These are phyloP conservation scores for Ips typographus DNA, from an alignment of 1,140 invertebrate genomes.

Conservation along the genomic window DNA sequence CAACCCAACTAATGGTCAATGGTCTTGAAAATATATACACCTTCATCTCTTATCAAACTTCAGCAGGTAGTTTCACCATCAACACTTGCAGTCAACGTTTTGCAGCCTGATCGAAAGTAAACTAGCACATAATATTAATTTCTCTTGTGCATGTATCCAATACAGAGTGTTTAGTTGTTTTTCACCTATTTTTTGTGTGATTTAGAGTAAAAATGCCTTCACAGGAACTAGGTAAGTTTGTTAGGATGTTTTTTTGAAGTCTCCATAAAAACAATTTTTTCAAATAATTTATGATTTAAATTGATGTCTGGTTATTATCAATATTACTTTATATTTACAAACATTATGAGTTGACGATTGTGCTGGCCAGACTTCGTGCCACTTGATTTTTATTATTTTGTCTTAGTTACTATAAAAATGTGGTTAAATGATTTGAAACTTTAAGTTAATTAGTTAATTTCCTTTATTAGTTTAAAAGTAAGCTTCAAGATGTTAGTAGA, in stretches of 20 bases:
- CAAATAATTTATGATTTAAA: too few relatives aligned
- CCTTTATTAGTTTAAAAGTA: too few relatives aligned
- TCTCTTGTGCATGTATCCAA: background rate
- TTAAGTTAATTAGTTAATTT: too few relatives aligned
- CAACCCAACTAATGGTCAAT: conserved; percentile 5
- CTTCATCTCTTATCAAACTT: conserved; percentile 20
- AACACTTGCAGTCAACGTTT: background rate
- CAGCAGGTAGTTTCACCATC: conserved; percentile 11
- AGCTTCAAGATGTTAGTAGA: too few relatives aligned
- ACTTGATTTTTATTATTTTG: too few relatives aligned
- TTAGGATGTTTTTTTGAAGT: background rate
- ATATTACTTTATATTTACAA: too few relatives aligned
- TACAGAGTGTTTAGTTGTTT: background rate
- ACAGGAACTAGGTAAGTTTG: conserved; percentile 19
- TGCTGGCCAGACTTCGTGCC: too few relatives aligned
- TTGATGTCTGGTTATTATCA: too few relatives aligned
- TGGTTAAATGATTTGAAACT: too few relatives aligned
- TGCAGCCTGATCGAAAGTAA: background rate
- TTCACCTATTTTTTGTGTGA: background rate
- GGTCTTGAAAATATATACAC: conserved; percentile 9
- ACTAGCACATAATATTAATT: background rate
- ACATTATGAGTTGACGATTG: too few relatives aligned
- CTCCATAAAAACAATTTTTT: too few relatives aligned
- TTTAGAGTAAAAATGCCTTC: conserved; percentile 12
- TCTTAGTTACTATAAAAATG: too few relatives aligned